These are phyloP conservation scores for Hylaeus anthracinus DNA, from an alignment of 1,140 invertebrate species.

Conservation along the genomic window DNA sequence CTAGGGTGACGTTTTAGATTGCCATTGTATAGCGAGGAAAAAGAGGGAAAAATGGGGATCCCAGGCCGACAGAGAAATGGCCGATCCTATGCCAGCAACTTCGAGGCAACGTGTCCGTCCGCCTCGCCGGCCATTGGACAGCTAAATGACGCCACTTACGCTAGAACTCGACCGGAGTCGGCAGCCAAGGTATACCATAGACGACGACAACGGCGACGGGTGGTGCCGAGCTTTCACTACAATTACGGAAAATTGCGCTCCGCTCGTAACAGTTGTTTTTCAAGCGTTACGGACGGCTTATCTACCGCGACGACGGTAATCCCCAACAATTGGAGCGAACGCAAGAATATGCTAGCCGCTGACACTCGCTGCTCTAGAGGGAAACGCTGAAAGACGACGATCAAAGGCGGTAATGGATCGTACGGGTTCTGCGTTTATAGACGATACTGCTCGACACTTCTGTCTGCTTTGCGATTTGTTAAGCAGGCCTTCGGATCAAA, in stretches of 20 bases:
- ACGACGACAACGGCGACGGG: constrained; percentile 43
- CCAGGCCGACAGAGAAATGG: constrained; percentile 37
- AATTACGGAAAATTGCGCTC: constrained; percentile 78
- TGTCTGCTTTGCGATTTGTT: no score
- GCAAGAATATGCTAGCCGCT: constrained; percentile 29
- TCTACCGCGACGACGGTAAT: constrained; percentile 50
- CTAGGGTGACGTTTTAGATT: no score
- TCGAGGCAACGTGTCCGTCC: constrained; percentile 69
- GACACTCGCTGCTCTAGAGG: neutral
- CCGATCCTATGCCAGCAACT: constrained; percentile 62
- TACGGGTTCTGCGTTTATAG: no score
- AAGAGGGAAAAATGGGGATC: neutral
- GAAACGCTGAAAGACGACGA: no score
- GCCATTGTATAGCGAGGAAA: neutral
- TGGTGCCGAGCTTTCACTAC: constrained; percentile 74
- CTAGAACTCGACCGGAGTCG: constrained; percentile 58
- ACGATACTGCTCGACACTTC: no score
- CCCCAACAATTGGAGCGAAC: constrained; percentile 46
- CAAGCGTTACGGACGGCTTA: constrained; percentile 65
- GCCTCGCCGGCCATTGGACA: constrained; percentile 72
- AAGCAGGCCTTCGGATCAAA: no score
- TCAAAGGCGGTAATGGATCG: neutral
- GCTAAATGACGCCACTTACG: constrained; percentile 77
- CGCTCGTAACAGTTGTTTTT: constrained; percentile 74
- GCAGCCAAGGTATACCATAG: constrained; percentile 45